These are phyloP conservation scores for Laothoe populi DNA, from an alignment of 2,888 invertebrate genomes.

Conservation along the genomic window DNA sequence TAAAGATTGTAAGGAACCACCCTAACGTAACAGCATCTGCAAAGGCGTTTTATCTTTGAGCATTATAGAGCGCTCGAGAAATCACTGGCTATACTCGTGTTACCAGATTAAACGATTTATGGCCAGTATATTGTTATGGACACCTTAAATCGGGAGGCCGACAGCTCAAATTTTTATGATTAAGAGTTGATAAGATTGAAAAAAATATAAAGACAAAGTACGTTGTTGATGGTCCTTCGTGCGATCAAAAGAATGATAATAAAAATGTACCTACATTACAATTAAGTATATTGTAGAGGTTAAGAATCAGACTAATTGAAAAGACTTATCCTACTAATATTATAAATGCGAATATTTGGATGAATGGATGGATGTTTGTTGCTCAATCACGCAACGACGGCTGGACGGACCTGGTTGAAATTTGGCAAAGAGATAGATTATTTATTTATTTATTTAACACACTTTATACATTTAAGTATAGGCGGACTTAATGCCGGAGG, in stretches of 20 bases:
- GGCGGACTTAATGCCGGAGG: too few species aligned
- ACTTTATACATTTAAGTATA: too few species aligned
- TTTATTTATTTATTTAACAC: too few species aligned
- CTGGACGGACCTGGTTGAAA: too few species aligned
- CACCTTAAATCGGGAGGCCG: slow-evolving; percentile 18
- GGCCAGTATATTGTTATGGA: slow-evolving; percentile 23
- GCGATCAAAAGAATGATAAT: not conserved
- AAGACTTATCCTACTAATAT: too few species aligned
- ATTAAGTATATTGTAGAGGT: too few species aligned
- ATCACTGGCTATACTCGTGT: slow-evolving; percentile 16
- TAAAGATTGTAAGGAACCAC: slow-evolving; percentile 10
- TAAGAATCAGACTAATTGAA: too few species aligned
- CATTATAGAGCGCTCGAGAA: slow-evolving; percentile 8
- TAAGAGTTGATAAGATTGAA: slow-evolving; percentile 3
- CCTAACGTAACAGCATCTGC: slow-evolving; percentile 8
- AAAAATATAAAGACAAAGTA: not conserved
- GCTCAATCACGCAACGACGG: too few species aligned
- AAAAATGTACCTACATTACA: not conserved
- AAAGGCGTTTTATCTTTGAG: slow-evolving; percentile 19
- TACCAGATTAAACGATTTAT: slow-evolving; percentile 20
- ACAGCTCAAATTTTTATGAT: slow-evolving; percentile 14
- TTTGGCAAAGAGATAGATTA: too few species aligned
- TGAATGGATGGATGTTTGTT: too few species aligned
- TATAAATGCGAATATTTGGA: too few species aligned
- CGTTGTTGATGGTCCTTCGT: not conserved